phyloP scores from a whole-genome alignment of 1,140 invertebrate genomes.

The Apis dorsata region DNA sequence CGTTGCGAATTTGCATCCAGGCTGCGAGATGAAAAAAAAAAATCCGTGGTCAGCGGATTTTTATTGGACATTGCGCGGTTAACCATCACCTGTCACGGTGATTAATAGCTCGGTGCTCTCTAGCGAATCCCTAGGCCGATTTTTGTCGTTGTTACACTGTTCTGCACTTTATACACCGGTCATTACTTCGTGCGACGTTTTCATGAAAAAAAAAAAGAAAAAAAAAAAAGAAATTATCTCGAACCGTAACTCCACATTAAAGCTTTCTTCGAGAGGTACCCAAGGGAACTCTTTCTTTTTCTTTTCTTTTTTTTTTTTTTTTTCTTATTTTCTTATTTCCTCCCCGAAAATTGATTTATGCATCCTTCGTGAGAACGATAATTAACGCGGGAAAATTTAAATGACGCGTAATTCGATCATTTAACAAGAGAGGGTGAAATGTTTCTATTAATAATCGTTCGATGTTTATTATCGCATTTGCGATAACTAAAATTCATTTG shows the following conservation, averaged over 20 bases:
- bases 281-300: neutral
- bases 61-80: conserved; percentile 50
- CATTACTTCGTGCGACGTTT: conserved; percentile 48
- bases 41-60: conserved; percentile 31
- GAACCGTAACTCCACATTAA: conserved; percentile 28
- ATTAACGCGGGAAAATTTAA: neutral
- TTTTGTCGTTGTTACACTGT: conserved; percentile 57
- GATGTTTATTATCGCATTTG: neutral
- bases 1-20: neutral
- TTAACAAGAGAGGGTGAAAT: neutral
- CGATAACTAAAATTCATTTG: neutral
- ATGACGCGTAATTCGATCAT: neutral
- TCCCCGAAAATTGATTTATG: neutral
- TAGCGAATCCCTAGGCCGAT: conserved; percentile 51
- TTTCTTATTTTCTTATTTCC: too few species aligned
- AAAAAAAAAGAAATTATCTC: neutral
- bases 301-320: neutral
- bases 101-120: conserved; percentile 45
- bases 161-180: conserved; percentile 56
- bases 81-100: conserved; percentile 54
- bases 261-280: neutral
- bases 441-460: too few species aligned
- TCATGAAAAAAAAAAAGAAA: conserved; percentile 14
- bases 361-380: neutral
- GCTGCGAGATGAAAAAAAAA: neutral